Evolutionary conservation across 2,113 vertebrate genomes (phyloP), one percentile per base, ranked within the genome.

Genomic region (Syrrhaptes paradoxus): DNA sequence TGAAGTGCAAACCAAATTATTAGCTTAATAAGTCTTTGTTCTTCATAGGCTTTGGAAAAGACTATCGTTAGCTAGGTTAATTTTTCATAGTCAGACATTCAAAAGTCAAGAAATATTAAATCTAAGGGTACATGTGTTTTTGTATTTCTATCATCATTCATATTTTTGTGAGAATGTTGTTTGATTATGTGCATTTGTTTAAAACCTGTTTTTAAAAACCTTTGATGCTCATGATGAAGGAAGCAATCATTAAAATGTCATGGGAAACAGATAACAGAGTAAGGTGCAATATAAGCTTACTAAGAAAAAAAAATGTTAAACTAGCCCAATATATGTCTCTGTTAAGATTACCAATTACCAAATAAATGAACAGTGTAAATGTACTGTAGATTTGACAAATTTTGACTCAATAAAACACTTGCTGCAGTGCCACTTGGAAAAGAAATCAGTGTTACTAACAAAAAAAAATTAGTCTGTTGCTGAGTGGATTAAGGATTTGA

Each of bases 91-190:
- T 45, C 22, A 71, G 43, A 38, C 3, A 29, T 65, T 73, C 4
- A 58, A 41, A 87, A 77, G 2, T 52, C n/a, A 70, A 77, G 41
- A 77, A 66, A 52, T 71, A 66, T 6, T 43, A 46, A 51, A 89
- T 32, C 9, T 54, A 79, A 79, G 9, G 4, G 6, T 68, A 17
- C 0, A 0, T 13, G 10, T n/a, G 18, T 36, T n/a, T 6, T 4
- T 77, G 55, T 66, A 71, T 84, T 74, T 94, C 17, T 31, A 32
- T 46, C 4, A 29, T 14, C 9, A 10, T 52, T 68, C 12, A 7
- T 70, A 46, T 52, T 77, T 89, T 26, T 28, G 7, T 34, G 7
- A 73, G 13, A 89, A 32, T 6, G 2, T 25, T 71, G 2, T 46
- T 76, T 73, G 16, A 70, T 55, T 76, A 41, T 18, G 32, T 5